Percentiles rank a stretch among this genome's conserved stretches.
Conservation (phyloP, 2,888 invertebrate genomes). For the Anagyrus pseudococci region DNA sequence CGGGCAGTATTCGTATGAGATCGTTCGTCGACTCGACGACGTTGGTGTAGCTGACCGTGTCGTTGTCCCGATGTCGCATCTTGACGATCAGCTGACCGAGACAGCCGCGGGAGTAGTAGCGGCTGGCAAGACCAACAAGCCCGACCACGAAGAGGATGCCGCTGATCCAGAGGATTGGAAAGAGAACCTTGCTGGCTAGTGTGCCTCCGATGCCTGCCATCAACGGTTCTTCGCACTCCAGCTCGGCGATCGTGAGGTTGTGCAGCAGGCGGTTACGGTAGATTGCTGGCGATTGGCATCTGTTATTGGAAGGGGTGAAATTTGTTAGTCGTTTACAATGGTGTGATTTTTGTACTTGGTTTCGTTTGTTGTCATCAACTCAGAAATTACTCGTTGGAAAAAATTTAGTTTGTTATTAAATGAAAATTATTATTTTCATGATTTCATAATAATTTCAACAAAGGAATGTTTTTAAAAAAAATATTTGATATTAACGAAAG, state of each 20-base stretch:
- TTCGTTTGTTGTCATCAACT: too few relatives aligned
- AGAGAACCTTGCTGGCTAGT: conserved; percentile 32
- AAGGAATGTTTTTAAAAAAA: too few relatives aligned
- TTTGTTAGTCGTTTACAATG: too few relatives aligned
- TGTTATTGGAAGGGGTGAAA: too few relatives aligned
- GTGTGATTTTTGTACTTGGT: too few relatives aligned
- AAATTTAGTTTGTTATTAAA: too few relatives aligned
- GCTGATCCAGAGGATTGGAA: conserved; percentile 50
- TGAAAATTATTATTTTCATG: too few relatives aligned
- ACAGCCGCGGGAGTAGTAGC: conserved; percentile 48
- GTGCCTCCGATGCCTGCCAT: neutral
- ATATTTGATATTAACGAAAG: too few relatives aligned
- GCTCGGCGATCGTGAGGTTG: conserved; percentile 61
- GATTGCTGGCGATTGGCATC: conserved; percentile 63
- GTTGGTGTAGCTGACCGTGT: conserved; percentile 57
- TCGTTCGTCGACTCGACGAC: conserved; percentile 57
- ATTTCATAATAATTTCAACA: too few relatives aligned
- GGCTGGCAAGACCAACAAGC: conserved; percentile 40
- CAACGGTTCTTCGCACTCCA: conserved; percentile 57
- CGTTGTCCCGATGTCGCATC: conserved; percentile 46
- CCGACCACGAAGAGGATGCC: conserved; percentile 45
- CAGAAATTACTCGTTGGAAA: too few relatives aligned
- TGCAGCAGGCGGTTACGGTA: conserved; percentile 62
- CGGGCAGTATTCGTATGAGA: conserved; percentile 54
- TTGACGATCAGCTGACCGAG: conserved; percentile 50